phyloP scores from a whole-genome alignment of 2,888 invertebrate species.

The Drosophila siamana region DNA sequence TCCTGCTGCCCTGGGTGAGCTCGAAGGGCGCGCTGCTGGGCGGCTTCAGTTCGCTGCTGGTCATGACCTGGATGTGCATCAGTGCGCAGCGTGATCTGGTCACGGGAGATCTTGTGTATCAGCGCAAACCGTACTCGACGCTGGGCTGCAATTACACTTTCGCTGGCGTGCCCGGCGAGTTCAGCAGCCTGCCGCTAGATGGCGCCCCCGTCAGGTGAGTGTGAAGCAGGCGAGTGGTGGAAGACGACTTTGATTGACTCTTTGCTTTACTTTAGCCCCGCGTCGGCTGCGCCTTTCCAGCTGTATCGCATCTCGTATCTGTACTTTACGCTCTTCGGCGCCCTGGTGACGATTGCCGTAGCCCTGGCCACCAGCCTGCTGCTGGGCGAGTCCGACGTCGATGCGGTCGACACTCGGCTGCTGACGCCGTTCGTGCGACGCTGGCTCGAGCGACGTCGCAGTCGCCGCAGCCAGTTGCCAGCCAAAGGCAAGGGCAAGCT shows the following conservation, averaged over 20 bases:
- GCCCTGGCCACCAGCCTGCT: constrained; percentile 86
- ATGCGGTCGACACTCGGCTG: constrained; percentile 87
- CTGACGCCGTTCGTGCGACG: constrained; percentile 90
- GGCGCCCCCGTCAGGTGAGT: constrained; percentile 51
- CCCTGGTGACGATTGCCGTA: constrained; percentile 87
- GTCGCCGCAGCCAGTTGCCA: constrained; percentile 46
- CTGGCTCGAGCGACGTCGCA: constrained; percentile 83
- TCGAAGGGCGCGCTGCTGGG: constrained; percentile 87
- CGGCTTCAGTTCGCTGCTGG: constrained; percentile 86
- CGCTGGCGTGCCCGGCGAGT: constrained; percentile 74
- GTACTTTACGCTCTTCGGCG: constrained; percentile 90
- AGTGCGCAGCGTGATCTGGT: constrained; percentile 87
- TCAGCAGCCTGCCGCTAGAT: constrained; percentile 72
- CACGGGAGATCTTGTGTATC: constrained; percentile 85
- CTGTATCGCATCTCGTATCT: constrained; percentile 91
- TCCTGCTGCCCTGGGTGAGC: constrained; percentile 89
- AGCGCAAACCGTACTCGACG: constrained; percentile 86
- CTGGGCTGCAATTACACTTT: constrained; percentile 87
- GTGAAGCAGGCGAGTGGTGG: too few species aligned
- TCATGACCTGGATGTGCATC: constrained; percentile 87
- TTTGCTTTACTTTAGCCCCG: constrained; percentile 49
- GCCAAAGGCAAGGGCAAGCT: constrained; percentile 13
- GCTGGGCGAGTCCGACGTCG: constrained; percentile 86
- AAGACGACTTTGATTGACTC: too few species aligned
- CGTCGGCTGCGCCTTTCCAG: constrained; percentile 77